These are phyloP conservation scores for Morone chrysops DNA, from an alignment of 2,113 vertebrate genomes.

Conservation along the genomic window DNA sequence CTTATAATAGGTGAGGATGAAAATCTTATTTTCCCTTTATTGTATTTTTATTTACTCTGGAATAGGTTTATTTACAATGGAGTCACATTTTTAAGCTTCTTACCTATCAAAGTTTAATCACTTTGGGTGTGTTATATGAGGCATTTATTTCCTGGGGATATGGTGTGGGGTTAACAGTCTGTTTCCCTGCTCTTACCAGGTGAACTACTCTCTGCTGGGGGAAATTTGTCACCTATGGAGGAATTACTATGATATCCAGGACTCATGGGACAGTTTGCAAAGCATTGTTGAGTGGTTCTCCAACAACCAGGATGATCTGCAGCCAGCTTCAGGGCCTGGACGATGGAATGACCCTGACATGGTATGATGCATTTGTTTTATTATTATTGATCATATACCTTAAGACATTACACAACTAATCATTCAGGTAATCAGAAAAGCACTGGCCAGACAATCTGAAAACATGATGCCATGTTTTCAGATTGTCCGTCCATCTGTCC, in stretches of 20 bases:
- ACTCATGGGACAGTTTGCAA: slow-evolving; percentile 90
- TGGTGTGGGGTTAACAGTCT: background rate
- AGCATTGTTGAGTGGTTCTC: slow-evolving; percentile 89
- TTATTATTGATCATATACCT: background rate
- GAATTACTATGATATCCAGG: slow-evolving; percentile 90
- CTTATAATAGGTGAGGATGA: no score
- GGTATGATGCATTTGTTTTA: slow-evolving; percentile 73
- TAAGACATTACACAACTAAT: background rate
- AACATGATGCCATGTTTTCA: no score
- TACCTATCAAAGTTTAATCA: no score
- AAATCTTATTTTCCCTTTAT: no score
- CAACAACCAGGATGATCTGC: slow-evolving; percentile 86
- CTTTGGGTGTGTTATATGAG: no score
- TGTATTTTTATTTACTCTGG: no score
- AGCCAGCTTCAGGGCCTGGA: slow-evolving; percentile 87
- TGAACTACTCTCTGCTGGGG: slow-evolving; percentile 88
- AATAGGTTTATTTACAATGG: no score
- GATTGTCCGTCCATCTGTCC: no score
- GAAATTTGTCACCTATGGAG: slow-evolving; percentile 91
- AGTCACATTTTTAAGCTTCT: no score
- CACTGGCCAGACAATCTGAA: no score
- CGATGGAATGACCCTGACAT: slow-evolving; percentile 94
- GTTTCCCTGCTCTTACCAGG: slow-evolving; percentile 73
- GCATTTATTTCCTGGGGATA: no score
- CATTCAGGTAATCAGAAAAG: no score